Conservation (phyloP, 2,113 vertebrate genomes). For the Chaetops frenatus region DNA sequence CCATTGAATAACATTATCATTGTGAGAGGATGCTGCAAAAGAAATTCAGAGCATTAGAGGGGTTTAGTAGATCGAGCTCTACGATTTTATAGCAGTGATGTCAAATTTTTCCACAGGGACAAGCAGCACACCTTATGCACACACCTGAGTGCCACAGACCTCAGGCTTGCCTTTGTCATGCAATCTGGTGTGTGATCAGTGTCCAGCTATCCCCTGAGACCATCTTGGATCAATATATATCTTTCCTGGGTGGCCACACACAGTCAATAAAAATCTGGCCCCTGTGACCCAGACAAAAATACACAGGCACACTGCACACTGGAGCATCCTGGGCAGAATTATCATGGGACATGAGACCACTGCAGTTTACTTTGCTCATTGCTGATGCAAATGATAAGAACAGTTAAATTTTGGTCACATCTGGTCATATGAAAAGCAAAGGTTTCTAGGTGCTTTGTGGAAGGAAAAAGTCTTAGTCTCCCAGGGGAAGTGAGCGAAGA, state of each 20-base stretch:
- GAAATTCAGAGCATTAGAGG: not conserved
- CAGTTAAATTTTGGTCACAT: not conserved
- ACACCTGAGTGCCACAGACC: not conserved
- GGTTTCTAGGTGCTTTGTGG: not conserved
- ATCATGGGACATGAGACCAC: not conserved
- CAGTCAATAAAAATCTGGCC: not conserved
- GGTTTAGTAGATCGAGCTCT: not conserved
- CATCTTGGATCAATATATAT: not conserved
- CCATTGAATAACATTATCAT: slow-evolving; percentile 89
- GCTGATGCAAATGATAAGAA: not conserved
- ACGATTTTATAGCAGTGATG: not conserved
- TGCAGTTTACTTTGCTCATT: not conserved
- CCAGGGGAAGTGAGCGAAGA: not conserved
- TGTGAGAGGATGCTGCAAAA: slow-evolving; percentile 85
- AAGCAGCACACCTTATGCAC: not conserved
- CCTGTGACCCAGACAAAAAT: not conserved
- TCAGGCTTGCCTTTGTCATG: not conserved
- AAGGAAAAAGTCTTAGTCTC: not conserved
- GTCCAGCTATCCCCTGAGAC: not conserved
- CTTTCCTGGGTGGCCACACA: not conserved
- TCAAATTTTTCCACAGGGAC: not conserved
- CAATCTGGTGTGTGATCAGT: not conserved
- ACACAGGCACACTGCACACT: not conserved
- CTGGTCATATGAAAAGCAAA: not conserved
- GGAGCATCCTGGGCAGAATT: not conserved